Base-by-base conservation (phyloP, 2,113 vertebrate species). In the Corvus moneduloides region DNA sequence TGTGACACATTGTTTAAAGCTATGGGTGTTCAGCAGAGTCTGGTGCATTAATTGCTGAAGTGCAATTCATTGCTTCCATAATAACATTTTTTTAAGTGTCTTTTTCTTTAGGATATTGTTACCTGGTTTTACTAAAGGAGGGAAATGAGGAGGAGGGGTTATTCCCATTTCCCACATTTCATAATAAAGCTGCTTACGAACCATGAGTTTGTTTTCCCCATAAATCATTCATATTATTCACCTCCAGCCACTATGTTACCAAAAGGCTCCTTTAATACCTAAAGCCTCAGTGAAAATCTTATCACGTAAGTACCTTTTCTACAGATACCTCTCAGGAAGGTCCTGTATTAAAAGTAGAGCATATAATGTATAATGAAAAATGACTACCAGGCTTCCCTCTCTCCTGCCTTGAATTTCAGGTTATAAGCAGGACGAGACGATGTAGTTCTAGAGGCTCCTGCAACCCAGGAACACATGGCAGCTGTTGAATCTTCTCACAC, bases 141-240 rank as follows among this genome's bases (percentile, higher is more conserved):
- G 79, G 75, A 90, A 96, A 84, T 66, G 73, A 91, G 48, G 48
- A 84, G 23, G 39, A 83, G 37, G 71, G 37, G n/a, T 64, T 89
- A 92, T 83, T 93, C 73, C 59, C 39, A 82, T 94, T 96, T 89
- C 82, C 78, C 56, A n/a, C 13, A n/a, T 87, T 94, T 91, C 78
- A 61, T 82, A 96, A 95, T 96, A 97, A 96, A 96, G 68, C 72
- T 90, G 55, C 78, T 82, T 91, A 81, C 51, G 32, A 95, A 93
- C 49, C 63, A 68, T 4, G 14, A 52, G 62, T 78, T 95, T 93
- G 43, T 58, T 79, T 74, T 91, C 92, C 89, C 92, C 92, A 91
- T 79, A 80, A 68, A 77, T 85, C 61, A 62, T 84, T 95, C 59
- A 9, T 37, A 61, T 39, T 19, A 46, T 69, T 73, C 64, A 74